These are phyloP conservation scores for Mus caroli DNA, from an alignment of 2,797 vertebrate species.

Conservation along the genomic window DNA sequence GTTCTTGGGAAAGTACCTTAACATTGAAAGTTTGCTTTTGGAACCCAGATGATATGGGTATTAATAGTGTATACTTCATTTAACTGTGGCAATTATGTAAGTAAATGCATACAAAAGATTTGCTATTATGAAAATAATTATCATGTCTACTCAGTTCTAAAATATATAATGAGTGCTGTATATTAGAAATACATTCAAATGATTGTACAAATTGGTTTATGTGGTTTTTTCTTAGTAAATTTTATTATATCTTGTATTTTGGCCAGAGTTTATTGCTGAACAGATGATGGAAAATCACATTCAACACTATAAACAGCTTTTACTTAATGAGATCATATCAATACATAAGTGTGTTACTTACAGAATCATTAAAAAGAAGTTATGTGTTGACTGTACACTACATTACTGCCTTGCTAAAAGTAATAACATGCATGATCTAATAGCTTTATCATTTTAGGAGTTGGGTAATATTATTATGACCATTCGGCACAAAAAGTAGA, in stretches of 20 bases:
- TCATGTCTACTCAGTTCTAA: constrained; percentile 51
- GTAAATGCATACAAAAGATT: not conserved
- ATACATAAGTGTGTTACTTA: constrained; percentile 27
- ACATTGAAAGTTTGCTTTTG: constrained; percentile 31
- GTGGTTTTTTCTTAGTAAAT: constrained; percentile 42
- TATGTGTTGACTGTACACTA: not conserved
- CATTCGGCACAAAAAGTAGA: not conserved
- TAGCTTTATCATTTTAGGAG: constrained; percentile 5
- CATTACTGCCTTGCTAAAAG: not conserved
- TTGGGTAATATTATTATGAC: not conserved
- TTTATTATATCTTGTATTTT: constrained; percentile 27
- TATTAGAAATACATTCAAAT: not conserved
- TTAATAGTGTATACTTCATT: constrained; percentile 38
- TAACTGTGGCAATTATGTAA: constrained; percentile 3
- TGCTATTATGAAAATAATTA: not conserved
- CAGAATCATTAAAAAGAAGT: constrained; percentile 39
- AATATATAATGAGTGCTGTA: constrained; percentile 2
- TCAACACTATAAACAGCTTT: constrained; percentile 5
- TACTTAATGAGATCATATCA: constrained; percentile 42
- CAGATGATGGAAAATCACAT: constrained; percentile 32
- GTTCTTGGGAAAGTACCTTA: constrained; percentile 9
- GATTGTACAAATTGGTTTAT: not conserved
- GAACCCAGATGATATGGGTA: not conserved
- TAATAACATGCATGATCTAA: not conserved
- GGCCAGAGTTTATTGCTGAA: constrained; percentile 43